Conservation (phyloP, 2,113 vertebrate species). For the Chlamydotis undulata region DNA sequence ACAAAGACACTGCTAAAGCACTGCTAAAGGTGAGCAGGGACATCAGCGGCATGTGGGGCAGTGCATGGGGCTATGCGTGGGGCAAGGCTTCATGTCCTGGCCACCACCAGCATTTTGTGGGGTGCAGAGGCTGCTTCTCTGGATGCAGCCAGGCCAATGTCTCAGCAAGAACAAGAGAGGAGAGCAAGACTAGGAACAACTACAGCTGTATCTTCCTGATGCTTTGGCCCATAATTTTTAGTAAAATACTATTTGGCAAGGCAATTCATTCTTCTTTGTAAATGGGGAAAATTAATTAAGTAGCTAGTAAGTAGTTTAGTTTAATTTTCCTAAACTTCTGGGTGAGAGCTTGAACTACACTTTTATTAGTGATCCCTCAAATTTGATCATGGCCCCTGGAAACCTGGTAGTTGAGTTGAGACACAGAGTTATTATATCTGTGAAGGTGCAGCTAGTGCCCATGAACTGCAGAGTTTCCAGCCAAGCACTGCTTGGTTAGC, state of each 20-base stretch:
- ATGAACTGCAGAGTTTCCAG: not conserved
- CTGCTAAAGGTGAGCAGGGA: not conserved
- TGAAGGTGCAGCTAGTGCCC: not conserved
- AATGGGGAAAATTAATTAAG: not conserved
- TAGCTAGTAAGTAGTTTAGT: not conserved
- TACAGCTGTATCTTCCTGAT: not conserved
- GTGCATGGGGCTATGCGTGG: fast-evolving
- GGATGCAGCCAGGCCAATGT: fast-evolving
- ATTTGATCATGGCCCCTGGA: not conserved
- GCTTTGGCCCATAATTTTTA: not conserved
- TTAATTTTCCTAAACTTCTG: not conserved
- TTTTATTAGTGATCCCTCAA: not conserved
- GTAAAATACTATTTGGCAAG: not conserved
- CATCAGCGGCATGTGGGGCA: fast-evolving
- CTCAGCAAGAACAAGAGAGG: not conserved
- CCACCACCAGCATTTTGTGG: not conserved
- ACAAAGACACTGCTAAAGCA: not conserved
- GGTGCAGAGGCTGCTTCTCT: not conserved
- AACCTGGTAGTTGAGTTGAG: fast-evolving
- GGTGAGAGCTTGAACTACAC: not conserved
- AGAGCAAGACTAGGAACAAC: not conserved
- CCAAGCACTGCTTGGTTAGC: not conserved
- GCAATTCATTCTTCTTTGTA: not conserved
- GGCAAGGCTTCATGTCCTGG: not conserved
- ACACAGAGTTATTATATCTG: not conserved